Evolutionary conservation across 2,888 invertebrate species (phyloP).

Genomic region (Terebella lapidaria): DNA sequence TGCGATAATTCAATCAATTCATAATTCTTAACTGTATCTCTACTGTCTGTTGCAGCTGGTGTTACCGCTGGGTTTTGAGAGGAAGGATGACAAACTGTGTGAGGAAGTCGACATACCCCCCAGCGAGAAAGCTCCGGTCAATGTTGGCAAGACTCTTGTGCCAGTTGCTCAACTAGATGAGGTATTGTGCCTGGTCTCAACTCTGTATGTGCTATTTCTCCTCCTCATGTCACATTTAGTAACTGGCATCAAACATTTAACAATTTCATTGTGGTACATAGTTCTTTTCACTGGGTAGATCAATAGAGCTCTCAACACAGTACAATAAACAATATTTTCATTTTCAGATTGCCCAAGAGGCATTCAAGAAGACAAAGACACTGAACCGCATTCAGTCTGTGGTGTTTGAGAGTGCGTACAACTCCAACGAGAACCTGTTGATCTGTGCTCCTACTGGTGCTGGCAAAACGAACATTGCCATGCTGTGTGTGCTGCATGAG

Average conservation of each 20-base stretch:
- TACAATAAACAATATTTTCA: background rate
- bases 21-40: too few relatives aligned
- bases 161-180: slow-evolving; percentile 43
- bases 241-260: too few relatives aligned
- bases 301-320: background rate
- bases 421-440: slow-evolving; percentile 91
- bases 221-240: too few relatives aligned
- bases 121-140: slow-evolving; percentile 34
- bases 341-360: slow-evolving; percentile 73
- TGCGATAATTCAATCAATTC: too few relatives aligned
- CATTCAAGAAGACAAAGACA: slow-evolving; percentile 78
- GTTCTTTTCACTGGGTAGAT: background rate
- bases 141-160: slow-evolving; percentile 37
- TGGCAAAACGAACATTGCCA: slow-evolving; percentile 97
- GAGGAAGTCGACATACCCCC: slow-evolving; percentile 71
- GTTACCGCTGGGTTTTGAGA: slow-evolving; percentile 73
- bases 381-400: slow-evolving; percentile 94
- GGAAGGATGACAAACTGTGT: slow-evolving; percentile 69
- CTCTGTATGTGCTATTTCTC: too few relatives aligned
- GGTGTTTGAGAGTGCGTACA: slow-evolving; percentile 91
- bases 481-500: slow-evolving; percentile 85
- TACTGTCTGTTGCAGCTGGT: slow-evolving; percentile 61
- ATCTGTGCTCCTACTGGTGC: slow-evolving; percentile 92
- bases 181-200: slow-evolving; percentile 25
- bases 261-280: background rate